Evolutionary conservation across 1,140 invertebrate genomes (phyloP), one percentile per base, ranked within the genome.

Genomic region (Streblospio benedicti): DNA sequence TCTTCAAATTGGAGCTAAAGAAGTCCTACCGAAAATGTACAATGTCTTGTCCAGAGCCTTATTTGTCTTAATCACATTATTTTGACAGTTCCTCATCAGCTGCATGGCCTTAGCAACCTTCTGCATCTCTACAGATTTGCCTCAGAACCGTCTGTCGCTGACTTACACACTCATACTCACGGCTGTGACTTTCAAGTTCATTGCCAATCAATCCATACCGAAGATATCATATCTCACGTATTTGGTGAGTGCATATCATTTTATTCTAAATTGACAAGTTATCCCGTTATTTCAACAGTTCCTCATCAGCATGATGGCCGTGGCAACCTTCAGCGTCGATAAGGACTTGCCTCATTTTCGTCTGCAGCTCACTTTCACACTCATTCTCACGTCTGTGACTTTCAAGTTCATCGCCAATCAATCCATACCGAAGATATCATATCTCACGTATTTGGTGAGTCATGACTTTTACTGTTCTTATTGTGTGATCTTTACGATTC

Each of bases 391-490:
- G 14, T 45, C 57, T 9, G 53, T 64, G 1, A 52, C 62, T 20
- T 64, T 64, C 41, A 64, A 64, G 51, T 64, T 64, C 41, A 55
- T 64, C 14, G 55, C 50, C 3, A 62, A 62, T 47, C 44, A 62
- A 43, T 53, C 31, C 14, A 52, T 64, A 23, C 62, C 62, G 0
- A 61, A 64, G 27, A 55, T 64, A 5, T 62, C 62, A 1, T 64
- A 64, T 23, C 41, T 64, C 25, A 64, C 62, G 4, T 58, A 44
- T 16, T 38, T 65, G 56, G 64, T 64, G 38, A 55, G 58, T 14
- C n/a, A n/a, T n/a, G n/a, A n/a, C n/a, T n/a, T 56, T 16, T 41
- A 16, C 16, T 41, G 38, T 41, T 41, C 16, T 16, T 16, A 16
- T 41, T 41, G 38, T 16, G 16, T 16, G 16, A 41, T 28, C 4